Conservation (phyloP, 2,797 vertebrate species). For the Triplophysa bombifrons region DNA sequence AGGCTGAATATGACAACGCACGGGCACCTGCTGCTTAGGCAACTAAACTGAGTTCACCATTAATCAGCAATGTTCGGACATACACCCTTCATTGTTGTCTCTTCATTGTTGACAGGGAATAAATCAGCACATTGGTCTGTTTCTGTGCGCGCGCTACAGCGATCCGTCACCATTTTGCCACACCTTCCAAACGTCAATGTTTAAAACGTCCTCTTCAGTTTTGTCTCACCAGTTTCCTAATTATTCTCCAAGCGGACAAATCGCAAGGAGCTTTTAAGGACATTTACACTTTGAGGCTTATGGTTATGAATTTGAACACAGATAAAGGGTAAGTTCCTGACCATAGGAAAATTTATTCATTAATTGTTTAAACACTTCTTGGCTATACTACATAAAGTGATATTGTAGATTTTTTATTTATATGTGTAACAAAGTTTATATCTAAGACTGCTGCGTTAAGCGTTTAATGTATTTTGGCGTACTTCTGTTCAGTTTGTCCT, state of each 20-base stretch:
- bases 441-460: not conserved
- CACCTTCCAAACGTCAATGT: not conserved
- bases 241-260: not conserved
- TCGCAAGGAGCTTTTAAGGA: not conserved
- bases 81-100: not conserved
- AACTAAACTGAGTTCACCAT: not conserved
- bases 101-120: not conserved
- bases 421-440: not conserved
- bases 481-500: not conserved
- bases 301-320: not conserved
- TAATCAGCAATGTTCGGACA: not conserved
- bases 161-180: not conserved
- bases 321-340: not conserved
- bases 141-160: not conserved
- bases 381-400: not conserved
- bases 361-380: not conserved
- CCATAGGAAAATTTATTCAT: not conserved
- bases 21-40: too few species aligned
- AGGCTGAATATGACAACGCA: not conserved
- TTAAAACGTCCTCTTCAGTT: not conserved
- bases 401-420: not conserved
- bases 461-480: not conserved
- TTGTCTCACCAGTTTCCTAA: not conserved
- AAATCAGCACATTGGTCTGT: not conserved
- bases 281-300: not conserved